phyloP scores from a whole-genome alignment of 2,113 vertebrate genomes.

The Prochilodus magdalenae region DNA sequence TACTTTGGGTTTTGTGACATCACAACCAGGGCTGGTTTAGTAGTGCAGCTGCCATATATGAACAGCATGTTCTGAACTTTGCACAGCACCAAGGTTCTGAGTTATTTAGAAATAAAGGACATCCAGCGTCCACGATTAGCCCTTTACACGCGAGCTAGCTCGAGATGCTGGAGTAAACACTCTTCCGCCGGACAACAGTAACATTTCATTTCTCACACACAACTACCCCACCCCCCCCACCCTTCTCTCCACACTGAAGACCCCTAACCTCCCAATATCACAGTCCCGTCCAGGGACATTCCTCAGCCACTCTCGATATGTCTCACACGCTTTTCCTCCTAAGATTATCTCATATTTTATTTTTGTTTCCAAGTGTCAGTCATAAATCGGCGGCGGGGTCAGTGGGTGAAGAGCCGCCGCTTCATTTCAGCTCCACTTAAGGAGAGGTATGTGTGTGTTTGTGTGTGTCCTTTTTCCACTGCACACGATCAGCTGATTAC shows the following conservation, averaged over 20 bases:
- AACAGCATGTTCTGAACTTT: no score
- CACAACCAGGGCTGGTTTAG: no score
- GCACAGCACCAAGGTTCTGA: no score
- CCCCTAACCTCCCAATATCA: not conserved
- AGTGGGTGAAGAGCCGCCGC: not conserved
- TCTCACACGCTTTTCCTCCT: not conserved
- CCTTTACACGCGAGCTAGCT: no score
- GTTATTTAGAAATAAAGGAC: no score
- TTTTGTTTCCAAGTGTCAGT: not conserved
- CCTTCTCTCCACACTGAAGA: not conserved
- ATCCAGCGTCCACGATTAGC: no score
- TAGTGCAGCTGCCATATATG: no score
- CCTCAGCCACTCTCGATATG: not conserved
- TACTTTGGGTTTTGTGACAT: no score
- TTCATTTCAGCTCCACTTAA: conserved; percentile 36
- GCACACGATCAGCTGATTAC: no score
- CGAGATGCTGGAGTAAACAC: no score
- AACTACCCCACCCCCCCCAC: not conserved
- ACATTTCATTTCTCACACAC: not conserved
- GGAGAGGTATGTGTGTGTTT: conserved; percentile 25
- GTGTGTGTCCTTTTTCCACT: not conserved
- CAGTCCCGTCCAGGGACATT: not conserved
- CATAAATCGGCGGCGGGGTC: not conserved
- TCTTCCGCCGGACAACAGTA: no score
- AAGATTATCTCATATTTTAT: not conserved